A percentile compares a stretch with the other conserved stretches of the same genome.
phyloP scores from a whole-genome alignment of 2,113 vertebrate species.

The Phalacrocorax pelagicus region DNA sequence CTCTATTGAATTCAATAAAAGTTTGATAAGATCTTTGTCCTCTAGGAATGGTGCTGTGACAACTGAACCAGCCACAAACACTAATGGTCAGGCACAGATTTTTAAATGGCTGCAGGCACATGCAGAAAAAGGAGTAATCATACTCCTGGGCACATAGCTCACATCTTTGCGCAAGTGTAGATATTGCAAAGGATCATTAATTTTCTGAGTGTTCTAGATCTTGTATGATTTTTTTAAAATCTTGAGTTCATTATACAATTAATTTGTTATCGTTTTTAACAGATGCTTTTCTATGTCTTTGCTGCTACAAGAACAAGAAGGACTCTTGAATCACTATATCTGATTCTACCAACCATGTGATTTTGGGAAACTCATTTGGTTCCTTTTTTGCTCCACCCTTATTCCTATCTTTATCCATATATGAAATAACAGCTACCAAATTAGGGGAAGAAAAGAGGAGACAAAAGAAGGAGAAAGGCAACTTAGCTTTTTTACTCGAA shows the following conservation, averaged over 20 bases:
- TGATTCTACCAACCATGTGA: neutral
- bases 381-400: neutral
- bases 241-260: neutral
- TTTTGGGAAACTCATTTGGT: neutral
- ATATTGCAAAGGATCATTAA: neutral
- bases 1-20: neutral
- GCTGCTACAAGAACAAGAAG: neutral
- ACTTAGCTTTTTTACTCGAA: neutral
- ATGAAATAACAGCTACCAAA: neutral
- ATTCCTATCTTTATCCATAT: neutral
- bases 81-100: neutral
- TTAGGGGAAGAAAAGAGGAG: neutral
- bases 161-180: rapidly evolving
- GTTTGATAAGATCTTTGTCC: neutral
- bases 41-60: neutral
- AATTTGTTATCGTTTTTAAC: neutral
- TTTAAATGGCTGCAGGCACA: neutral
- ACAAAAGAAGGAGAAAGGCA: neutral
- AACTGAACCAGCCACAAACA: neutral
- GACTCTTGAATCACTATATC: neutral
- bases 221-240: neutral
- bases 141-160: neutral
- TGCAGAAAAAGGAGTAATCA: neutral
- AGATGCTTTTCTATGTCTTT: neutral
- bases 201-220: neutral